Evolutionary conservation across 2,113 vertebrate genomes (phyloP), one percentile per base, ranked within the genome.

Genomic region (Lepus europaeus): DNA sequence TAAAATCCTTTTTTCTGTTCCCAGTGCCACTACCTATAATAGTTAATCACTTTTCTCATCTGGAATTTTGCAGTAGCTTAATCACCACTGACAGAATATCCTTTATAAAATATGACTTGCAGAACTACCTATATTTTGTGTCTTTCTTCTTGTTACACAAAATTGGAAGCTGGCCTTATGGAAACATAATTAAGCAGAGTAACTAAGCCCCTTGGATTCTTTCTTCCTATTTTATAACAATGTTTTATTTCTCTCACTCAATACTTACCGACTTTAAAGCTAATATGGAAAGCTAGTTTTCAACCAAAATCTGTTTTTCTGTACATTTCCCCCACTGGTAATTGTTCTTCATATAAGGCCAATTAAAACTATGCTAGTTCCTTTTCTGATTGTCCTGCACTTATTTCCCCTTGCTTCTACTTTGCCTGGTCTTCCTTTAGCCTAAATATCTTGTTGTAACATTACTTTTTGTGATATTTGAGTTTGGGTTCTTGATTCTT

Each of bases 41-140:
- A 77, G 29, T 14, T 36, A 22, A 36, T 86, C 17, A n/a, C 82
- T 93, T 96, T 85, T 78, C 36, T 93, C 16, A 78, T 66, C 33
- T 93, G 51, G 31, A 93, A 80, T 31, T 89, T 94, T 95, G 68
- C 29, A 73, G 3, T 83, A 95, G 53, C 51, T 69, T 89, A 72
- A 56, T 36, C 36, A 89, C 39, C 45, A 51, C 14, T 79, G 39
- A 77, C 17, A 66, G 20, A 31, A 63, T 74, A 23, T 87, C 94
- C 68, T 95, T 89, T 81, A 59, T 92, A 92, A 87, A 69, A 64
- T 89, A 53, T n/a, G 39, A 56, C 33, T 92, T 89, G 82, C 79
- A 82, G 56, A 89, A 63, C 72, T 84, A 89, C 69, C 49, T 27
- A 56, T 56, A 25, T 22, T 72, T 83, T 56, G 11, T 82, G 10